Percentiles rank a stretch among this genome's conserved stretches.
phyloP scores from a whole-genome alignment of 2,797 vertebrate genomes.

The Halcyon leucocephala region DNA sequence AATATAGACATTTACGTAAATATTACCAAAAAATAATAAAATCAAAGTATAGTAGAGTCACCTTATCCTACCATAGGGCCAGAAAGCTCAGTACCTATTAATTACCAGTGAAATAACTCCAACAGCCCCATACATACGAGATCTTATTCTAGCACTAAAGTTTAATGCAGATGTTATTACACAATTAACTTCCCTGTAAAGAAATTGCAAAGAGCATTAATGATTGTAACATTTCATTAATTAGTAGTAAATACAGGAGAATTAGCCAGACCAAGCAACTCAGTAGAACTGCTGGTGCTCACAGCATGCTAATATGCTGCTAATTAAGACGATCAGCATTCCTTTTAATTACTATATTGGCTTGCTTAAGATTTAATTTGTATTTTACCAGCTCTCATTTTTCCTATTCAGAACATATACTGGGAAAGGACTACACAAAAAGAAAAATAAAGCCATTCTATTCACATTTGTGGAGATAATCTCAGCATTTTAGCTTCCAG shows the following conservation, averaged over 20 bases:
- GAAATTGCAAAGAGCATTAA: constrained; percentile 45
- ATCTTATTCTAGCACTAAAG: not conserved
- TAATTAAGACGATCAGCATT: constrained; percentile 68
- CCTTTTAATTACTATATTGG: constrained; percentile 47
- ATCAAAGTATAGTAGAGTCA: not conserved
- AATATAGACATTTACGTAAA: not conserved
- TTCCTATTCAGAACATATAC: not conserved
- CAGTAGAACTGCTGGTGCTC: not conserved
- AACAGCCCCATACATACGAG: not conserved
- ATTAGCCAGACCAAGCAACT: not conserved
- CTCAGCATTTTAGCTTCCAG: not conserved
- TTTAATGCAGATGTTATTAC: not conserved
- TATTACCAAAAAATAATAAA: not conserved
- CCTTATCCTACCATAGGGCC: not conserved
- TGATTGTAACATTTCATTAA: constrained; percentile 56
- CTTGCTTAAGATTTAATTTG: constrained; percentile 14
- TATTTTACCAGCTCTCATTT: not conserved
- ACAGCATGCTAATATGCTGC: constrained; percentile 34
- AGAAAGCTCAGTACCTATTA: not conserved
- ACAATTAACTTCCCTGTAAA: constrained; percentile 53
- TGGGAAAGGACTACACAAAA: not conserved
- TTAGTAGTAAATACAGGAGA: constrained; percentile 65
- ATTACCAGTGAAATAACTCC: not conserved
- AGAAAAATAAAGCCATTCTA: not conserved
- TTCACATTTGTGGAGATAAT: not conserved